Conservation (phyloP, 2,888 invertebrate genomes). For the Hypselothyrea guttata region DNA sequence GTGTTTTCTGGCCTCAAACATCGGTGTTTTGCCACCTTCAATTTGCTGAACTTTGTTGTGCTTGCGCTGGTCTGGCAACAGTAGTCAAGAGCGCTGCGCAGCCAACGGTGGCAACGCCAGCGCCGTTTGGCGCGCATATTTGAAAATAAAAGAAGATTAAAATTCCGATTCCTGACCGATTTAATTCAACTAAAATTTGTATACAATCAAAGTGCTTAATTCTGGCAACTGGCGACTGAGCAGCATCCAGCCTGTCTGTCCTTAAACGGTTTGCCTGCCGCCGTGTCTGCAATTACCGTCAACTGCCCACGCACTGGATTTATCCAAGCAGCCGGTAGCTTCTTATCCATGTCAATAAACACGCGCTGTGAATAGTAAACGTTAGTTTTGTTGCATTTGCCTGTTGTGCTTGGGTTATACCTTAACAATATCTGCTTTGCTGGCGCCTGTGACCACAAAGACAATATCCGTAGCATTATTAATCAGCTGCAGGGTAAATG, state of each 20-base stretch:
- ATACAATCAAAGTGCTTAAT: too few species aligned
- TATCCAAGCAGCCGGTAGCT: slow-evolving; percentile 90
- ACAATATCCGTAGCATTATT: slow-evolving; percentile 92
- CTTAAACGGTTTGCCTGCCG: slow-evolving; percentile 33
- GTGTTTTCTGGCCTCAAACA: too few species aligned
- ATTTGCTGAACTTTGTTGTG: too few species aligned
- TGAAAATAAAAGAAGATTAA: slow-evolving; percentile 13
- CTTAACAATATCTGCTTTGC: slow-evolving; percentile 94
- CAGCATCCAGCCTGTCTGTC: neutral
- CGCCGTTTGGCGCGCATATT: too few species aligned
- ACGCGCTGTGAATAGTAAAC: slow-evolving; percentile 86
- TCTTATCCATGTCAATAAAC: slow-evolving; percentile 87
- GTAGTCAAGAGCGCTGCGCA: too few species aligned
- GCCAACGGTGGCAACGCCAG: too few species aligned
- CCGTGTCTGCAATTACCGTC: slow-evolving; percentile 43
- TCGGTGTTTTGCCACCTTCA: too few species aligned
- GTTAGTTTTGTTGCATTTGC: too few species aligned
- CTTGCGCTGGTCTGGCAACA: too few species aligned
- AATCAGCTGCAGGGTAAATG: slow-evolving; percentile 94
- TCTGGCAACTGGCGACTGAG: neutral
- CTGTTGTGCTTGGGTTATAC: too few species aligned
- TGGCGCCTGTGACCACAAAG: slow-evolving; percentile 92
- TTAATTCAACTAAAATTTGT: too few species aligned
- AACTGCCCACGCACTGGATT: slow-evolving; percentile 47
- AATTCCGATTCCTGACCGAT: too few species aligned